Evolutionary conservation across 1,140 invertebrate genomes (phyloP), one percentile per base, ranked within the genome.

Genomic region (Cylas formicarius): DNA sequence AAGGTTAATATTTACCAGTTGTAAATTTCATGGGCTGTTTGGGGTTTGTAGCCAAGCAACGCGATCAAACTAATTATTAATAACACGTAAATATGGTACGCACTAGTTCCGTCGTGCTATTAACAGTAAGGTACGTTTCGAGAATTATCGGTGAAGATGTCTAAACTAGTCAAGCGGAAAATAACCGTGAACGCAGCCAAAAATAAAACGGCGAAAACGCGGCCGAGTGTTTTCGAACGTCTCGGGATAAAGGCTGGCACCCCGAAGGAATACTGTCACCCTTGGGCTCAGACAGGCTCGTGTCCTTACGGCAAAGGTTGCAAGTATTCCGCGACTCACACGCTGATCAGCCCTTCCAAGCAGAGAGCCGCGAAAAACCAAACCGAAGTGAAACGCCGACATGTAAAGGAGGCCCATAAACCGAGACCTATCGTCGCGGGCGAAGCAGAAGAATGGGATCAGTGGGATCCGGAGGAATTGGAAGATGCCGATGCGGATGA

Each of bases 401-500:
- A 66, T 60, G 57, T 17, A 9, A 56, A 78, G 73, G 77, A 80
- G 66, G 67, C 67, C 21, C 78, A 78, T 58, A 81, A 74, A 62
- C 69, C 78, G 50, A 58, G 79, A 13, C 78, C 76, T n/a, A n/a
- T n/a, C n/a, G n/a, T n/a, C 54, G 76, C 77, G 24, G 74, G 75
- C 77, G 54, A 78, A 74, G 74, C 75, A 18, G 79, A 75, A 50
- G 78, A 82, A 57, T 78, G 80, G 64, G 80, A 83, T 58, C 77
- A 78, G 58, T 85, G 81, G 81, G 80, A 84, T 63, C 80, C 83
- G 67, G 81, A 77, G 53, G 78, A 81, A 66, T 67, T 87, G 57
- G 86, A 87, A 61, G 84, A 84, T 72, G 84, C 84, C 48, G 84
- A 88, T 68, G 82, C 86, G 46, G 82, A 86, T 59, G 82, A 80